These are phyloP conservation scores for Tetragonisca angustula DNA, from an alignment of 2,888 invertebrate genomes.

Conservation along the genomic window DNA sequence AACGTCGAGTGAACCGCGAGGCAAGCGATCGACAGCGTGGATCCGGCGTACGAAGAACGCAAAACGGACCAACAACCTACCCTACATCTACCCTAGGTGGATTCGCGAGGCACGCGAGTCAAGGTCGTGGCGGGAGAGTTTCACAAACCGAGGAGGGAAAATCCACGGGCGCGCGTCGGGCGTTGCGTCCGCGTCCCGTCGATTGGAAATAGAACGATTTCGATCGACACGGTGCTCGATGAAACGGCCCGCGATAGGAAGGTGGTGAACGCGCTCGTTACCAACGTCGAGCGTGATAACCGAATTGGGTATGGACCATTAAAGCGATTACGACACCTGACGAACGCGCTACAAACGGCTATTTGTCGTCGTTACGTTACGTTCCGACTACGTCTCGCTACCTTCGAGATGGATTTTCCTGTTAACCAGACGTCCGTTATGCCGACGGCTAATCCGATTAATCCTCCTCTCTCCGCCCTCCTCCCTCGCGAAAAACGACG, in stretches of 20 bases:
- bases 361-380: constrained; percentile 64
- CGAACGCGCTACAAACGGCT: constrained; percentile 68
- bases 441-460: constrained; percentile 60
- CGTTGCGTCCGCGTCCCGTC: not conserved
- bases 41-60: too few species aligned
- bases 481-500: constrained; percentile 34
- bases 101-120: not conserved
- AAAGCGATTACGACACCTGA: constrained; percentile 71
- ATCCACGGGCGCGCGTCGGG: not conserved
- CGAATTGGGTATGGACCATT: constrained; percentile 71
- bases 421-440: constrained; percentile 53
- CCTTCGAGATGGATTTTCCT: constrained; percentile 62
- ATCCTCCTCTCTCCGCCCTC: constrained; percentile 11
- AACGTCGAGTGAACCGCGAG: too few species aligned
- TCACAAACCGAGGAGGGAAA: not conserved
- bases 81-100: too few species aligned
- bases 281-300: constrained; percentile 66
- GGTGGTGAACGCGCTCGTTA: constrained; percentile 49
- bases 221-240: constrained; percentile 20
- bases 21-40: too few species aligned
- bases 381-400: constrained; percentile 58
- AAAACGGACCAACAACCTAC: too few species aligned
- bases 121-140: not conserved
- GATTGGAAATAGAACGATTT: constrained; percentile 18
- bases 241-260: constrained; percentile 34